These are phyloP conservation scores for Pseudomyrmex sp. DNA, from an alignment of 1,140 invertebrate species.

Conservation along the genomic window DNA sequence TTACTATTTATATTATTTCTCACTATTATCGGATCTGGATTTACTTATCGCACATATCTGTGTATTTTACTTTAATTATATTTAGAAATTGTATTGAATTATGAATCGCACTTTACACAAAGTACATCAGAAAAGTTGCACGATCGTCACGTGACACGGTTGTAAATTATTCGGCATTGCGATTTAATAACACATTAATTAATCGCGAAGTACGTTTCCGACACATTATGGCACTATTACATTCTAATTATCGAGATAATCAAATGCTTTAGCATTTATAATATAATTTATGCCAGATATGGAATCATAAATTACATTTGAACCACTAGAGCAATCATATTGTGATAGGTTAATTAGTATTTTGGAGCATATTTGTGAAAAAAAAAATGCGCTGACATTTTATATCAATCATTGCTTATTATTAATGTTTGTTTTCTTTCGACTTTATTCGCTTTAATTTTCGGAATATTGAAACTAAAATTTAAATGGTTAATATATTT, in stretches of 20 bases:
- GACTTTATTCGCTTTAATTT: conserved; percentile 14
- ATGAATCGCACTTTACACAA: conserved; percentile 9
- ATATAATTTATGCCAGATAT: conserved; percentile 34
- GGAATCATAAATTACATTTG: conserved; percentile 43
- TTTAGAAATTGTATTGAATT: background rate
- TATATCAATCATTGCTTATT: background rate
- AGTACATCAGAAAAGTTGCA: background rate
- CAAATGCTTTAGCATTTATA: conserved; percentile 25
- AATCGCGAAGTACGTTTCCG: conserved; percentile 40
- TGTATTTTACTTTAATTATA: too few relatives aligned
- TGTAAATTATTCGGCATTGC: conserved; percentile 40
- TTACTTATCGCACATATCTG: too few relatives aligned
- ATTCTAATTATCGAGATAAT: conserved; percentile 53
- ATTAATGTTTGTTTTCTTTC: background rate
- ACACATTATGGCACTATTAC: conserved; percentile 43
- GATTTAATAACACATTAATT: conserved; percentile 57
- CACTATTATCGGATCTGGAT: too few relatives aligned
- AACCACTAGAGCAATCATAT: conserved; percentile 11
- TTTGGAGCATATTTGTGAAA: background rate
- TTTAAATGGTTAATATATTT: background rate
- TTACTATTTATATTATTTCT: background rate
- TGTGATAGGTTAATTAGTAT: background rate
- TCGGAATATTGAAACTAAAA: background rate
- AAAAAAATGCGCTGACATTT: background rate
- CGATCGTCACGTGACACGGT: background rate